These are phyloP conservation scores for Wasmannia auropunctata DNA, from an alignment of 1,140 invertebrate genomes.

Conservation along the genomic window DNA sequence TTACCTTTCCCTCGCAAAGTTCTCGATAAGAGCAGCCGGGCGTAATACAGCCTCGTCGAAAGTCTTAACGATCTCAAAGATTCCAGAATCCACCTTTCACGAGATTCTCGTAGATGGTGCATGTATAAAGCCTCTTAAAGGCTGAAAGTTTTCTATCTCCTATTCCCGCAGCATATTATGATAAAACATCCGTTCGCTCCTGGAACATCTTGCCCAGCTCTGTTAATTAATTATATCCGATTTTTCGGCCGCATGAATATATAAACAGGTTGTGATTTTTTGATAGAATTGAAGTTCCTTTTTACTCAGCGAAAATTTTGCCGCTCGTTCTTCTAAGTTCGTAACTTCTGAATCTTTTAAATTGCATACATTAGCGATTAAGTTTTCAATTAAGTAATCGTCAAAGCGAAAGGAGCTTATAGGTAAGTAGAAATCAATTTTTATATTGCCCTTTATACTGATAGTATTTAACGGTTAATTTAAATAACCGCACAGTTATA, in stretches of 20 bases:
- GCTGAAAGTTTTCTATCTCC: slow-evolving; percentile 47
- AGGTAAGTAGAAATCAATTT: neutral
- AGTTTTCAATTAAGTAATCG: neutral
- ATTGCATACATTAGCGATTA: neutral
- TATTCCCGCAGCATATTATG: slow-evolving; percentile 5
- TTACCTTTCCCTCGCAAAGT: slow-evolving; percentile 57
- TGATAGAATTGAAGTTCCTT: neutral
- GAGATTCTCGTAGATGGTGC: slow-evolving; percentile 50
- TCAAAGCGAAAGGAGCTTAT: neutral
- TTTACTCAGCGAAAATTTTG: neutral
- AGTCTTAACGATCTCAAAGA: slow-evolving; percentile 71
- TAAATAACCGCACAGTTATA: neutral
- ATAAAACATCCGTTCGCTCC: slow-evolving; percentile 32
- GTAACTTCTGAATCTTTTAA: neutral
- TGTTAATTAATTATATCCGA: slow-evolving; percentile 47
- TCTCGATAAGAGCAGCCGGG: slow-evolving; percentile 61
- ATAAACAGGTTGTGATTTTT: neutral
- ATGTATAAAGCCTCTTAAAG: slow-evolving; percentile 55
- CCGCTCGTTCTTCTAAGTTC: neutral
- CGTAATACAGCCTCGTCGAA: slow-evolving; percentile 63
- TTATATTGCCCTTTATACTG: too few relatives aligned
- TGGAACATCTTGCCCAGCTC: neutral
- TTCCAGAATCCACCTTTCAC: slow-evolving; percentile 56
- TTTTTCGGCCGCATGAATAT: neutral
- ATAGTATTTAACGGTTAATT: too few relatives aligned